Base-by-base conservation (phyloP, 1,140 invertebrate genomes). In the Chironomus tepperi region DNA sequence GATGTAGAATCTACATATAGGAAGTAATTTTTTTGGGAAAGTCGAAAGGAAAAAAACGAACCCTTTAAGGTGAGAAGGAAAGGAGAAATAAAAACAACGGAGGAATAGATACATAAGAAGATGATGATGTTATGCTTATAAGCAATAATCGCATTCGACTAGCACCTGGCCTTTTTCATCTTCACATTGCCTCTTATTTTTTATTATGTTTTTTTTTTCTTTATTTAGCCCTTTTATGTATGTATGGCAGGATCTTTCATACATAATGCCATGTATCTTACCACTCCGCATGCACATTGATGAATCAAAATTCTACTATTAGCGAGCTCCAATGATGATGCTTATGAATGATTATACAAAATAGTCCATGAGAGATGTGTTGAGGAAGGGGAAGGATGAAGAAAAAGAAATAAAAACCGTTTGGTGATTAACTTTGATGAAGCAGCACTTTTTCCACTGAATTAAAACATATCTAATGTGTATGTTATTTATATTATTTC, bases 81-180 rank as follows among this genome's bases (percentile, higher is more conserved):
- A 57, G 47, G 47, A 57, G 5, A 2, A 12, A 57, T n/a, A 57
- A n/a, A 57, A 57, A 57, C 47, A 57, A 57, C 47, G 47, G 47
- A 57, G 47, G 43, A 57, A 57, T 57, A 57, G 47, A 57, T 57
- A 57, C 47, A 57, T 57, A 34, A n/a, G 47, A 57, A 57, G 47
- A 57, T 57, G 47, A 57, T 57, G 47, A 57, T 57, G 47, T 57
- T 57, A 57, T 57, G 47, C 47, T 57, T 19, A 70, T 70, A 70
- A 70, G 65, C 65, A 70, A 70, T 70, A 70, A 70, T 70, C 65
- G 19, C 47, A 57, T 57, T 70, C 65, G 65, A 21, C 65, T 70
- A 70, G 15, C 65, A 70, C 65, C 65, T 70, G 65, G 65, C 65
- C 65, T 70, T 70, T 70, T 70, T 70, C 19, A 70, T 70, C 19